A percentile compares a stretch with the other conserved stretches of the same genome.
phyloP scores from a whole-genome alignment of 53 echinoderm and acorn worm genomes.

The Mesocentrotus franciscanus region DNA sequence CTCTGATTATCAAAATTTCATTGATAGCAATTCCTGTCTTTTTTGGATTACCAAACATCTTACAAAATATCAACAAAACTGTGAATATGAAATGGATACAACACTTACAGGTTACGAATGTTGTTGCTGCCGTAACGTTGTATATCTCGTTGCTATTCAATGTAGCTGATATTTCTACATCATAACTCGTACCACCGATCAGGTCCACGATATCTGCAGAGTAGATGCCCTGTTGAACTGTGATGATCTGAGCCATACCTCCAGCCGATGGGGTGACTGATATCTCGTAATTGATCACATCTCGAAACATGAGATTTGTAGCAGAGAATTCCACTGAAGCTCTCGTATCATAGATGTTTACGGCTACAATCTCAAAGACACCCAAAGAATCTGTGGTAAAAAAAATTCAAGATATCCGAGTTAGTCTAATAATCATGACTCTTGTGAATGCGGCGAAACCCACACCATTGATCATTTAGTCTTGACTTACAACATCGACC shows the following conservation, averaged over 20 bases:
- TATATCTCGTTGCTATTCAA: neutral
- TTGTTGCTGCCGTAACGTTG: neutral
- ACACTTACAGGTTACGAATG: conserved; percentile 22
- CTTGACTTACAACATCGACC: no score
- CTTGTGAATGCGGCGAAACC: no score
- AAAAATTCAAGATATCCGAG: neutral
- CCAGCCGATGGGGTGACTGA: neutral
- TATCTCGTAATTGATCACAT: neutral
- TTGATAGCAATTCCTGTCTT: no score
- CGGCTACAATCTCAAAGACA: conserved; percentile 36
- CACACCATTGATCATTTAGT: no score
- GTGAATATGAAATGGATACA: neutral
- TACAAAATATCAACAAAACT: neutral
- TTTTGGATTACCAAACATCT: neutral
- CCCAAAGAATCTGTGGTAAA: neutral
- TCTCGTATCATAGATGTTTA: neutral
- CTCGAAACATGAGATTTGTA: neutral
- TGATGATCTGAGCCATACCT: neutral
- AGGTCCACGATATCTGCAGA: neutral
- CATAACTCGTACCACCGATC: neutral
- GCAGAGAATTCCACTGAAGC: conserved; percentile 12
- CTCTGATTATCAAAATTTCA: no score
- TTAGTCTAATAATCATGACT: no score
- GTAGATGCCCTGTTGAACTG: neutral
- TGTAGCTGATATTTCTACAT: neutral